Conservation (phyloP, 2,888 invertebrate genomes). For the Dryobotodes eremita region DNA sequence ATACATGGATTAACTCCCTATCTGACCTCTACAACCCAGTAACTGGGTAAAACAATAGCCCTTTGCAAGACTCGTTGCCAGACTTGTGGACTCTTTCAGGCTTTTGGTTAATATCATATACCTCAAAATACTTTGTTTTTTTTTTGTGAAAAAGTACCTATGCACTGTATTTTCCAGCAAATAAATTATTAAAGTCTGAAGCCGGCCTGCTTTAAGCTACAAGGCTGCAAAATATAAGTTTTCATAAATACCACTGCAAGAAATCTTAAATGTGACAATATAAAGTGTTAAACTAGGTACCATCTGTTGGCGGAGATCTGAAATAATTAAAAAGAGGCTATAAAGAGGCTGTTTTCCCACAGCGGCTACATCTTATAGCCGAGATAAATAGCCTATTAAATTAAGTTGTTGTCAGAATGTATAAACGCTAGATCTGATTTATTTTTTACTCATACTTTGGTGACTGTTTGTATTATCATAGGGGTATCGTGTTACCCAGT, state of each 20-base stretch:
- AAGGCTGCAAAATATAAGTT: background rate
- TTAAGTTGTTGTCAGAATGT: constrained; percentile 48
- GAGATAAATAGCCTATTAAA: constrained; percentile 57
- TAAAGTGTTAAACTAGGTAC: constrained; percentile 37
- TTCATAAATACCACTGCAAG: background rate
- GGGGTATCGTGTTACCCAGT: background rate
- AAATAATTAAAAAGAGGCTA: constrained; percentile 53
- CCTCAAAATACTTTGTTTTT: no score
- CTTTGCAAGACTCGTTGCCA: no score
- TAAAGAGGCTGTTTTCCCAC: constrained; percentile 34
- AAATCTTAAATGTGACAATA: constrained; percentile 13
- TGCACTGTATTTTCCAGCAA: no score
- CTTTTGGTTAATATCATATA: no score
- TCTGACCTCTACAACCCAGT: no score
- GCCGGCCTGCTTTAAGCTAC: no score
- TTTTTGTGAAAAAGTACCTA: no score
- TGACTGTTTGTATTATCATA: background rate
- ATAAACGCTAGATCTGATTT: constrained; percentile 37
- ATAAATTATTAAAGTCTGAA: background rate
- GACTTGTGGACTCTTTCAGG: no score
- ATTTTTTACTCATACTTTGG: background rate
- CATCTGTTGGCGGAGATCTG: constrained; percentile 43
- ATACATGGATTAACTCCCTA: no score
- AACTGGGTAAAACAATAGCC: no score
- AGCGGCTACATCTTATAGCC: constrained; percentile 44